phyloP scores from a whole-genome alignment of 2,113 vertebrate species.

The Ivindomyrus marchei region DNA sequence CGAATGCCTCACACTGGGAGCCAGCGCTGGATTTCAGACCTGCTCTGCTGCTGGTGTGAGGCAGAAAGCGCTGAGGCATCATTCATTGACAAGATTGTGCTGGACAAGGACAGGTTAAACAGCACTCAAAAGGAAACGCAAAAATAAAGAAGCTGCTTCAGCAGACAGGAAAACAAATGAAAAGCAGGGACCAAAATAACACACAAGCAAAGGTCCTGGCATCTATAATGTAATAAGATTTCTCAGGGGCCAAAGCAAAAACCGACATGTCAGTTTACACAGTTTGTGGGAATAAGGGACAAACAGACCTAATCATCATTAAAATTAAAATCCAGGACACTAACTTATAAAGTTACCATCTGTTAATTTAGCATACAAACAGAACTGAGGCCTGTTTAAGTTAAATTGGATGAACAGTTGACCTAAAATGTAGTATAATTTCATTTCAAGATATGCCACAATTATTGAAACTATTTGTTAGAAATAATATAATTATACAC shows the following conservation, averaged over 20 bases:
- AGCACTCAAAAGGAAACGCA: not conserved
- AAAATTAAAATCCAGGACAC: not conserved
- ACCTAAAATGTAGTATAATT: not conserved
- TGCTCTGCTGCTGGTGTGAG: not conserved
- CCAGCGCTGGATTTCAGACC: not conserved
- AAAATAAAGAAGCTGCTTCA: not conserved
- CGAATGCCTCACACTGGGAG: not conserved
- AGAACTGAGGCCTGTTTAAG: not conserved
- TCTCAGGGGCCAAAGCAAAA: not conserved
- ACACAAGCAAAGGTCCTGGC: not conserved
- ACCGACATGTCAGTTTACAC: not conserved
- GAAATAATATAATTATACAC: not conserved
- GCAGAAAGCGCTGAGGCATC: not conserved
- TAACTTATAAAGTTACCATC: not conserved
- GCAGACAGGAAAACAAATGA: not conserved
- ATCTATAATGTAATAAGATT: not conserved
- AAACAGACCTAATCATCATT: not conserved
- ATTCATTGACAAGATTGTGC: not conserved
- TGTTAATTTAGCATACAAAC: not conserved
- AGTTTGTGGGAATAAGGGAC: not conserved
- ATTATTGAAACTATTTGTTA: not conserved
- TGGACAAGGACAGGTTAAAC: conserved; percentile 8
- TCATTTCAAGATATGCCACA: not conserved
- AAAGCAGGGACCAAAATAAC: not conserved
- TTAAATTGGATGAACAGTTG: not conserved